A percentile compares a stretch with the other conserved stretches of the same genome.
phyloP scores from a whole-genome alignment of 2,113 vertebrate species.

The Struthio camelus region DNA sequence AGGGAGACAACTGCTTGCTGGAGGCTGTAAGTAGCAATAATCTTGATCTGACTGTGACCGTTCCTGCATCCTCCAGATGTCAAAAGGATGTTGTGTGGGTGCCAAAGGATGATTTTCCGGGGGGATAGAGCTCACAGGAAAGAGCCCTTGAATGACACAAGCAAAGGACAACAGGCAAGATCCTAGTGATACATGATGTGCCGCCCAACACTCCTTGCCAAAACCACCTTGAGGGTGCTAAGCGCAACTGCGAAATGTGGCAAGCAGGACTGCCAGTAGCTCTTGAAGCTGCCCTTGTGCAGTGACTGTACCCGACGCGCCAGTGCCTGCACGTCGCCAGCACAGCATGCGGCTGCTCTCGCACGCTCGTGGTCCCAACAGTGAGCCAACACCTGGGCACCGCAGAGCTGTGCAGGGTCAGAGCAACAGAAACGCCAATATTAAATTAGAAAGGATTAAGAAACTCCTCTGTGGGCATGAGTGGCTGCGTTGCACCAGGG shows the following conservation, averaged over 20 bases:
- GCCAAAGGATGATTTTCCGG: neutral
- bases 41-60: neutral
- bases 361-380: too few relatives aligned
- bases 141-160: neutral
- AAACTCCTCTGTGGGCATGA: neutral
- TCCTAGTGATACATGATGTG: neutral
- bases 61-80: neutral
- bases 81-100: too few relatives aligned
- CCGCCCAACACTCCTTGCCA: neutral
- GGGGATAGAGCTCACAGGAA: neutral
- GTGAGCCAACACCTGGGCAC: too few relatives aligned
- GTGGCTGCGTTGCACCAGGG: neutral
- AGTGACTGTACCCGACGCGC: too few relatives aligned
- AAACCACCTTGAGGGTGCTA: rapidly evolving
- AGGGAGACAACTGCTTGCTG: neutral
- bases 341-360: too few relatives aligned
- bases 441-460: neutral
- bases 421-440: rapidly evolving
- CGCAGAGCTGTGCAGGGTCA: neutral
- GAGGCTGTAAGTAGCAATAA: too few relatives aligned
- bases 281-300: neutral
- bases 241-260: neutral
- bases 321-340: too few relatives aligned
- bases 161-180: too few relatives aligned
- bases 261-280: neutral